Conservation (phyloP, 2,888 invertebrate genomes). For the Omphaloscelis lunosa region DNA sequence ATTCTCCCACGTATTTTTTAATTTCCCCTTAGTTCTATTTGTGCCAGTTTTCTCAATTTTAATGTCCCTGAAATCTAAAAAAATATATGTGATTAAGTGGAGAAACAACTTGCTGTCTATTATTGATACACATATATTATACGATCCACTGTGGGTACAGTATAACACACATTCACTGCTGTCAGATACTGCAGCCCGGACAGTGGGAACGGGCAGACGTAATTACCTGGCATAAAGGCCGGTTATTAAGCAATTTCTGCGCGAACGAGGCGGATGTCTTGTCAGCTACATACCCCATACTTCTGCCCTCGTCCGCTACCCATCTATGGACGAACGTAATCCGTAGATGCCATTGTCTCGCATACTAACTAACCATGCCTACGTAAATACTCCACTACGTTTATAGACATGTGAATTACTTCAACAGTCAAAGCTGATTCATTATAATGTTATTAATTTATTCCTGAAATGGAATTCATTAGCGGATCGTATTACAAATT, state of each 20-base stretch:
- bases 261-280: conserved; percentile 80
- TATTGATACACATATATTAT: neutral
- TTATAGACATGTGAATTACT: conserved; percentile 15
- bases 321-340: conserved; percentile 54
- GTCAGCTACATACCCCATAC: conserved; percentile 59
- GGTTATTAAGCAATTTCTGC: conserved; percentile 87
- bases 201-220: conserved; percentile 71
- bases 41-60: neutral
- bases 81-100: no score
- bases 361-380: conserved; percentile 46
- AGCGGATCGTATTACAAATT: conserved; percentile 56
- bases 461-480: conserved; percentile 54
- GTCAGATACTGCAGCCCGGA: conserved; percentile 40
- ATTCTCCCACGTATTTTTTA: neutral
- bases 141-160: conserved; percentile 11
- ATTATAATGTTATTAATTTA: conserved; percentile 48
- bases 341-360: conserved; percentile 59
- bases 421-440: conserved; percentile 24
- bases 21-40: neutral
- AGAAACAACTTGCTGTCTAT: neutral
- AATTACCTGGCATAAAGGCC: conserved; percentile 86
- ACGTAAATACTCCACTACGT: conserved; percentile 20
- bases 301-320: conserved; percentile 53
- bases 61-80: neutral
- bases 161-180: conserved; percentile 24